phyloP scores from a whole-genome alignment of 2,113 vertebrate species.

The Crocuta crocuta region DNA sequence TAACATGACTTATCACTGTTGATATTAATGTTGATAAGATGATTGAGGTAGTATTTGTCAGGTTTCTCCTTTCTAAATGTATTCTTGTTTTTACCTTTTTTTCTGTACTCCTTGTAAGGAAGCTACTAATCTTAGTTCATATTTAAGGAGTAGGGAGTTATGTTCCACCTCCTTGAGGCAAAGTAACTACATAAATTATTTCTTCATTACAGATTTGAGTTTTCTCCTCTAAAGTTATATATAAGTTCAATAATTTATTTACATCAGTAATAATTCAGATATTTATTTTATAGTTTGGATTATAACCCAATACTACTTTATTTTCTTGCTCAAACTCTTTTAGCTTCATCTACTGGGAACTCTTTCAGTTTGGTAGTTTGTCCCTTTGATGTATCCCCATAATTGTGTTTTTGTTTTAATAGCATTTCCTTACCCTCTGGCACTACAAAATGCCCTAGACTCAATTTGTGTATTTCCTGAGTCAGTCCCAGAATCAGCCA shows the following conservation, averaged over 20 bases:
- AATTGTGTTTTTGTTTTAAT: not conserved
- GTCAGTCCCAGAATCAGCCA: not conserved
- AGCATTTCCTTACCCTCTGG: not conserved
- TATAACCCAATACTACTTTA: not conserved
- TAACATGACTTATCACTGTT: not conserved
- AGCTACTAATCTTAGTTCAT: not conserved
- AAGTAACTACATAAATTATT: not conserved
- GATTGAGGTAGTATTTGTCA: not conserved
- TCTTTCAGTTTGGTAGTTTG: not conserved
- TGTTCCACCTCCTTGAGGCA: not conserved
- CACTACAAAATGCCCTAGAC: not conserved
- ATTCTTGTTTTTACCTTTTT: not conserved
- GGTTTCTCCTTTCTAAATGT: not conserved
- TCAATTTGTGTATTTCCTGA: not conserved
- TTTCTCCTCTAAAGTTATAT: not conserved
- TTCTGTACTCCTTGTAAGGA: not conserved
- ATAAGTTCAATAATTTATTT: not conserved
- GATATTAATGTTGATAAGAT: not conserved
- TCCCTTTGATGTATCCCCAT: not conserved
- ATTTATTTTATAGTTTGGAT: not conserved
- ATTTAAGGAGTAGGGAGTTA: not conserved
- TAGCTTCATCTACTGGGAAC: not conserved
- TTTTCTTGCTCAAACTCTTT: not conserved
- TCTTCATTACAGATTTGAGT: not conserved
- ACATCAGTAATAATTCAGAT: not conserved